Conservation (phyloP, 2,888 invertebrate genomes). For the Epiblema foenella region DNA sequence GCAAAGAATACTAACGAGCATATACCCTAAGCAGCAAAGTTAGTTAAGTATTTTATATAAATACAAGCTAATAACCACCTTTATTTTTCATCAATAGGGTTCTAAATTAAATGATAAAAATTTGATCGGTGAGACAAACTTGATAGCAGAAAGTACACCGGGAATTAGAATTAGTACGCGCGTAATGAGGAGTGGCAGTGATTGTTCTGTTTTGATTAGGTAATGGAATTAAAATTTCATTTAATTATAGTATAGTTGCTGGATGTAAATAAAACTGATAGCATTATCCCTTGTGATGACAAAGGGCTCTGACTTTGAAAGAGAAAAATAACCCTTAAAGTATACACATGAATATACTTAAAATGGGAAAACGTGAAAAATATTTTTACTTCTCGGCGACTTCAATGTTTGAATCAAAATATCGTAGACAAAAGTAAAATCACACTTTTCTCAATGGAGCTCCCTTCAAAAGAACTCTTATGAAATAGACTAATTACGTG, state of each 20-base stretch:
- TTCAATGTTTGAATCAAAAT: no score
- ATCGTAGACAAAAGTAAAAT: no score
- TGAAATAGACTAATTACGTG: no score
- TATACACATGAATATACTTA: not conserved
- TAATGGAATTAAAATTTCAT: slow-evolving; percentile 37
- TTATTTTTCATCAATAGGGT: not conserved
- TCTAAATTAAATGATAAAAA: not conserved
- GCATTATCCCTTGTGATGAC: not conserved
- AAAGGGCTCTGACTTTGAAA: not conserved
- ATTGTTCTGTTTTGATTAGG: slow-evolving; percentile 29
- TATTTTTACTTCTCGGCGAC: no score
- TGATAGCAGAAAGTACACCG: slow-evolving; percentile 10
- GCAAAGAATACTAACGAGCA: slow-evolving; percentile 45
- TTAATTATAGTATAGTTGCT: slow-evolving; percentile 9
- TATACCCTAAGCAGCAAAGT: slow-evolving; percentile 15
- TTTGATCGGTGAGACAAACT: slow-evolving; percentile 2
- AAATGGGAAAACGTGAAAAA: no score
- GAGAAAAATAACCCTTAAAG: not conserved
- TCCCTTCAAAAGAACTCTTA: no score
- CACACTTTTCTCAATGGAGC: no score
- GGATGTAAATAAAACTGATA: not conserved
- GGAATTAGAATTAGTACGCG: slow-evolving; percentile 43
- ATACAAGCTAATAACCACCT: not conserved
- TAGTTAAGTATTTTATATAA: not conserved
- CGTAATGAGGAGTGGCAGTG: slow-evolving; percentile 34